Evolutionary conservation across 2,113 vertebrate genomes (phyloP).

Genomic region (Lanius collurio): DNA sequence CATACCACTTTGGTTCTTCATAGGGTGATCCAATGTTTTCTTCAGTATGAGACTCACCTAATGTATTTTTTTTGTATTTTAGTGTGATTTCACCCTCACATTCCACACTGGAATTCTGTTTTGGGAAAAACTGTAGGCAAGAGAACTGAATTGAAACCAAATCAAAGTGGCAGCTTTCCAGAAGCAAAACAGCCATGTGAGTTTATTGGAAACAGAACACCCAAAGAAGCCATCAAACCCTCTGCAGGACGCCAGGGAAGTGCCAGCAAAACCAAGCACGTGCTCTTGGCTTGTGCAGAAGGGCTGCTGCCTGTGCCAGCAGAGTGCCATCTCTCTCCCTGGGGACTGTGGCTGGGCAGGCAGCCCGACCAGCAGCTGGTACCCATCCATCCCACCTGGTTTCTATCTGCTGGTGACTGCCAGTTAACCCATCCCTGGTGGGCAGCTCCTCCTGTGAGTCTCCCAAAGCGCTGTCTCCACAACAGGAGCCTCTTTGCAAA

Average conservation of each 20-base stretch:
- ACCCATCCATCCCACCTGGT: rapidly evolving
- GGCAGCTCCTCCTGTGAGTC: not conserved
- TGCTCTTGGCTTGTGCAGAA: not conserved
- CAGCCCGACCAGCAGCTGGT: not conserved
- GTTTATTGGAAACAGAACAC: not conserved
- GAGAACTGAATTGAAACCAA: not conserved
- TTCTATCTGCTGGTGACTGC: not conserved
- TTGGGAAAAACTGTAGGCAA: not conserved
- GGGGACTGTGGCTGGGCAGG: not conserved
- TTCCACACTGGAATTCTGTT: not conserved
- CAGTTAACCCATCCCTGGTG: not conserved
- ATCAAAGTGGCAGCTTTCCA: not conserved
- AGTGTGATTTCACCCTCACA: not conserved
- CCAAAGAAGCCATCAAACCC: not conserved
- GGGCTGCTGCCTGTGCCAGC: not conserved
- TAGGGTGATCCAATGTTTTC: not conserved
- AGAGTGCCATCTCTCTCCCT: not conserved
- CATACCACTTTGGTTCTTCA: not conserved
- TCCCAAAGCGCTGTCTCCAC: not conserved
- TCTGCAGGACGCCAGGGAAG: not conserved
- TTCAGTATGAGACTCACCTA: not conserved
- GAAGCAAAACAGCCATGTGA: not conserved
- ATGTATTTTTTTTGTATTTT: not conserved
- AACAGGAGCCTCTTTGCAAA: not conserved
- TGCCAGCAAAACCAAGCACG: not conserved